A percentile compares a stretch with the other conserved stretches of the same genome.
Conservation (phyloP, 2,113 vertebrate species). For the Mystacornis crossleyi region DNA sequence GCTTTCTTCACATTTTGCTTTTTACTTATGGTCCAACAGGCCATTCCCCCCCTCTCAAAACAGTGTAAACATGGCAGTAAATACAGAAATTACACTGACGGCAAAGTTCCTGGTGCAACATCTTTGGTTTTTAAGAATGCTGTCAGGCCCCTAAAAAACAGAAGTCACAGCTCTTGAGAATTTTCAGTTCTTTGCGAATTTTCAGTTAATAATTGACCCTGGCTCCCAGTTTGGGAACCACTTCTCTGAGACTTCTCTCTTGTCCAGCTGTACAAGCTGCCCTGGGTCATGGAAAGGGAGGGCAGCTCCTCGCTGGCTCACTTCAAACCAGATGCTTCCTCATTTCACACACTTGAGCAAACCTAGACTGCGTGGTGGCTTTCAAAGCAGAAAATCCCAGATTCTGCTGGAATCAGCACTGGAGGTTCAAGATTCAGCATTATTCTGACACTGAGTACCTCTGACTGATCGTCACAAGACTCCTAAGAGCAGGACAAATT, state of each 20-base stretch:
- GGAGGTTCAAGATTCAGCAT: neutral
- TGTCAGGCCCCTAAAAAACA: neutral
- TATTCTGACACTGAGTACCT: neutral
- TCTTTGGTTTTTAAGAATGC: neutral
- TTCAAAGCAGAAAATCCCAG: neutral
- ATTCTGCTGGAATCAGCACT: neutral
- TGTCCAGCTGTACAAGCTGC: neutral
- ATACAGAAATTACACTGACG: neutral
- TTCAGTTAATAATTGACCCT: neutral
- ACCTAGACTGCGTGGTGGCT: rapidly evolving
- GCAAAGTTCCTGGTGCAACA: neutral
- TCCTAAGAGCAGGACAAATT: neutral
- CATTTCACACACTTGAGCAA: neutral
- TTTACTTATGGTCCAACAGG: neutral
- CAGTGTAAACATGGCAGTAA: neutral
- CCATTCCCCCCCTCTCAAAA: neutral
- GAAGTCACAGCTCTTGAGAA: neutral
- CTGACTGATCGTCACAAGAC: neutral
- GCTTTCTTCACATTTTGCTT: neutral
- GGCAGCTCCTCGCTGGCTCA: neutral
- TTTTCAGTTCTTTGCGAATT: neutral
- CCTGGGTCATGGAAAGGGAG: neutral
- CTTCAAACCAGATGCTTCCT: neutral
- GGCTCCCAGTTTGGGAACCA: neutral
- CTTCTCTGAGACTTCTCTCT: neutral